A percentile compares a stretch with the other conserved stretches of the same genome.
Conservation (phyloP, 2,113 vertebrate species). For the Piaya cayana region DNA sequence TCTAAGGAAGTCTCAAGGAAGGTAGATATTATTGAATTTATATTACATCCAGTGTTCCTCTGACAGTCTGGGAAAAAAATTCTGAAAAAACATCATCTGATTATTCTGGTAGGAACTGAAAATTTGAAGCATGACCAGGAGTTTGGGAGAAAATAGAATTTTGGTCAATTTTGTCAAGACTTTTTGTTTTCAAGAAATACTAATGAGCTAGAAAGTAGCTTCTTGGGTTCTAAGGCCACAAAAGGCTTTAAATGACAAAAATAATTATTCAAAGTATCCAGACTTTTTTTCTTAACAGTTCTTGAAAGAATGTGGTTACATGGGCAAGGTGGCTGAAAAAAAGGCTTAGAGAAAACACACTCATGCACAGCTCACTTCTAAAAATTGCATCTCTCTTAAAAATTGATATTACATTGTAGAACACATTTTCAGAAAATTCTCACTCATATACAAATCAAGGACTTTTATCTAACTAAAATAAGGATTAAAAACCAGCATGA, state of each 20-base stretch:
- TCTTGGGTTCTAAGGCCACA: not conserved
- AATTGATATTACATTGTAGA: not conserved
- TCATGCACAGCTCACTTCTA: rapidly evolving
- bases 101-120: not conserved
- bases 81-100: not conserved
- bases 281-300: not conserved
- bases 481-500: not conserved
- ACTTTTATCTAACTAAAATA: not conserved
- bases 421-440: not conserved
- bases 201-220: not conserved
- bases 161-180: not conserved
- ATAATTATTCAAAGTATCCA: not conserved
- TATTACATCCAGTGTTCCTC: not conserved
- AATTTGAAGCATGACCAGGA: rapidly evolving
- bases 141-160: not conserved
- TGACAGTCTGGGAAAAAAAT: not conserved
- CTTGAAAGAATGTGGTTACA: not conserved
- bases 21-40: not conserved
- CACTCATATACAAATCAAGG: not conserved
- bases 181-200: not conserved
- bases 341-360: not conserved
- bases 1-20: not conserved
- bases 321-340: not conserved
- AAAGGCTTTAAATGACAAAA: not conserved
- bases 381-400: not conserved